These are phyloP conservation scores for Riparia riparia DNA, from an alignment of 2,113 vertebrate genomes.

Conservation along the genomic window DNA sequence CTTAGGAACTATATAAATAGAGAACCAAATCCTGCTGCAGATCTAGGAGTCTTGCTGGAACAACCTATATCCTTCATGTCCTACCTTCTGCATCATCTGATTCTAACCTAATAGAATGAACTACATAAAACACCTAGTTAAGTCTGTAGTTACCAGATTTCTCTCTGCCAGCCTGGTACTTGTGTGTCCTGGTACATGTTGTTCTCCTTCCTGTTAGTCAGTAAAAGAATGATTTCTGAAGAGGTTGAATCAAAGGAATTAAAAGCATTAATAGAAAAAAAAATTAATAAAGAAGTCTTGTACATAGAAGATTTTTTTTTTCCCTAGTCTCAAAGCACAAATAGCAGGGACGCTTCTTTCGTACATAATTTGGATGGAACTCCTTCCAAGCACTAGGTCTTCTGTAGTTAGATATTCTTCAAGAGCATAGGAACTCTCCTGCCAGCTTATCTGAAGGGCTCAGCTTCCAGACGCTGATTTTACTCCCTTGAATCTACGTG, in stretches of 20 bases:
- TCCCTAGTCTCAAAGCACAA: background rate
- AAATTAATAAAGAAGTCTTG: background rate
- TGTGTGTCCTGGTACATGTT: background rate
- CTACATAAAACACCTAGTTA: background rate
- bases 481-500: background rate
- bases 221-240: background rate
- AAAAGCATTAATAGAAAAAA: background rate
- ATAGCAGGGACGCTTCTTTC: background rate
- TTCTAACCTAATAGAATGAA: background rate
- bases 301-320: background rate
- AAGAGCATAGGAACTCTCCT: background rate
- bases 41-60: background rate
- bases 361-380: background rate
- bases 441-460: slow-evolving; percentile 5
- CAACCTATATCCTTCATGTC: background rate
- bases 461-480: background rate
- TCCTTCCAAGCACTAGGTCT: background rate
- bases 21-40: background rate
- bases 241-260: background rate
- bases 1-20: background rate
- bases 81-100: background rate
- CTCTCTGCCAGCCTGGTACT: background rate
- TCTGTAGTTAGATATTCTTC: background rate
- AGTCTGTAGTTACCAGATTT: background rate
- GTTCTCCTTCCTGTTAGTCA: background rate